phyloP scores from a whole-genome alignment of 2,797 vertebrate genomes.

The Allenopithecus nigroviridis region DNA sequence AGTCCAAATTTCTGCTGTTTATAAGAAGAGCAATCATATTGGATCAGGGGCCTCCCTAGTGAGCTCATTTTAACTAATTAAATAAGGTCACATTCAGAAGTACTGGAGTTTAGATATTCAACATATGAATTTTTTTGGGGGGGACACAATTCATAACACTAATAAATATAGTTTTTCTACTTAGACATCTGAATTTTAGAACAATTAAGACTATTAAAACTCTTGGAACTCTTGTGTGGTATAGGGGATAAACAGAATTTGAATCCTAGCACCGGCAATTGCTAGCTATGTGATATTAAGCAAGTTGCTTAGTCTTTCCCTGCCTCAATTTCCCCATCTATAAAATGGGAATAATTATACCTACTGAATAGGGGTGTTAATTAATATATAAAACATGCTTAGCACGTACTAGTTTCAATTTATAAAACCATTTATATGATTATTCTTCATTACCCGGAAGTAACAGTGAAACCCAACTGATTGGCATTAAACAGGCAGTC shows the following conservation, averaged over 20 bases:
- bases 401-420: background rate
- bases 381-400: background rate
- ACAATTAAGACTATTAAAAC: background rate
- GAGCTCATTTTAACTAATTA: background rate
- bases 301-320: background rate
- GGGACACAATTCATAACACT: background rate
- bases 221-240: background rate
- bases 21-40: background rate
- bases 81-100: background rate
- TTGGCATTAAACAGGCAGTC: background rate
- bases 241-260: background rate
- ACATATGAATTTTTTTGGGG: background rate
- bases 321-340: background rate
- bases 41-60: background rate
- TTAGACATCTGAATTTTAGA: background rate
- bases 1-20: background rate
- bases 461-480: background rate
- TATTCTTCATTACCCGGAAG: background rate
- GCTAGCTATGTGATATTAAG: background rate
- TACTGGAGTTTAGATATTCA: background rate
- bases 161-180: background rate
- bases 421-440: background rate
- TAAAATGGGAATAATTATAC: background rate
- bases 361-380: background rate
- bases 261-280: background rate